Evolutionary conservation across 1,140 invertebrate genomes (phyloP).

Genomic region (Xylocopa sonorina): DNA sequence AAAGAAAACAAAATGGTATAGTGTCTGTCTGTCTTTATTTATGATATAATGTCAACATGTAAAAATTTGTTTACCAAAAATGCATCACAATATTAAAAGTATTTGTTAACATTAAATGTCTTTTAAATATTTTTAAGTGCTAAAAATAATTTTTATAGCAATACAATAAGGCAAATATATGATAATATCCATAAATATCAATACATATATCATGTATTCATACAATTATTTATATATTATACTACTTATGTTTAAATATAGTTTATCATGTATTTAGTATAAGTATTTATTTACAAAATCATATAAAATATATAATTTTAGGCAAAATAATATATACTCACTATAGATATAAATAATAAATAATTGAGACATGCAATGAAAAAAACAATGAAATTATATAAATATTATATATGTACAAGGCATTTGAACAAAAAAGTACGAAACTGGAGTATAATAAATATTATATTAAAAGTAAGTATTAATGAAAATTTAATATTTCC

Average conservation of each 20-base stretch:
- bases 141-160: conserved; percentile 29
- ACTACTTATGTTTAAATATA: background rate
- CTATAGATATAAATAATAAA: no score
- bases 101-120: conserved; percentile 12
- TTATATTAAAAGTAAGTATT: no score
- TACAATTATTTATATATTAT: background rate
- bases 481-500: no score
- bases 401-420: no score
- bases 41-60: conserved; percentile 10
- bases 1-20: conserved; percentile 22
- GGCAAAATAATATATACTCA: no score
- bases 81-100: conserved; percentile 17
- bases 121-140: background rate
- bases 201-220: background rate
- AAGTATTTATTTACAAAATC: background rate
- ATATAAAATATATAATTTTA: no score
- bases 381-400: no score
- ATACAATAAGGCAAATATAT: conserved; percentile 38
- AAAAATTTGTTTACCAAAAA: conserved; percentile 14
- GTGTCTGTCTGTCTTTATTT: conserved; percentile 42
- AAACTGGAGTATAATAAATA: no score
- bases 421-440: no score
- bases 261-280: conserved; percentile 2
- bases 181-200: conserved; percentile 31
- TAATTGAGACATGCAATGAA: no score